Percentiles rank a stretch among this genome's conserved stretches.
phyloP scores from a whole-genome alignment of 2,888 invertebrate genomes.

The Protonemura montana region DNA sequence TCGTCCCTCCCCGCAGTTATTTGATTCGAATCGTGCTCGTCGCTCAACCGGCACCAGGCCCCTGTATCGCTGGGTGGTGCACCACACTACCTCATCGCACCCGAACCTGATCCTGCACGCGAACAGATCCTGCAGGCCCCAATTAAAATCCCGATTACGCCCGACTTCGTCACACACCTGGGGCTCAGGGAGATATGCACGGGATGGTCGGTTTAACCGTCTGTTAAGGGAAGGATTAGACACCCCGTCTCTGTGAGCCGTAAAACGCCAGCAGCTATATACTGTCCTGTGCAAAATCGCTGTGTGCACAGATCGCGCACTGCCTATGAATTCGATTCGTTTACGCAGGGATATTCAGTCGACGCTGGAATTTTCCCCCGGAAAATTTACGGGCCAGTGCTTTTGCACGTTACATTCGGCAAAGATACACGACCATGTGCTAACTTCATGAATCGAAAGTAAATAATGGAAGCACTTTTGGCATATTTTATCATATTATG shows the following conservation, averaged over 20 bases:
- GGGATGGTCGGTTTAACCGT: background rate
- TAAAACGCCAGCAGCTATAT: background rate
- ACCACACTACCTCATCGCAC: background rate
- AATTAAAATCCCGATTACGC: conserved; percentile 31
- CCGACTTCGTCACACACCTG: background rate
- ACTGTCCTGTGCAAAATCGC: background rate
- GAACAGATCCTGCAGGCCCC: conserved; percentile 1
- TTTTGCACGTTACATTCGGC: too few species aligned
- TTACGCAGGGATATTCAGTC: background rate
- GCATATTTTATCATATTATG: too few species aligned
- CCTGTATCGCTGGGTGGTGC: too few species aligned
- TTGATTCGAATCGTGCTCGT: background rate
- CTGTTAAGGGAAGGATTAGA: background rate
- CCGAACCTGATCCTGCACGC: background rate
- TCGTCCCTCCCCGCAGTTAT: background rate
- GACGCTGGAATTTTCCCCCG: background rate
- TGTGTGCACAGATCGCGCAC: background rate
- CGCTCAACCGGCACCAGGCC: too few species aligned
- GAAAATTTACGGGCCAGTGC: too few species aligned
- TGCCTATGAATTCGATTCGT: background rate
- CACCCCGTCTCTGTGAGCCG: background rate
- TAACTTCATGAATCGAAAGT: too few species aligned
- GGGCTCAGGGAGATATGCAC: background rate
- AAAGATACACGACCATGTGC: too few species aligned
- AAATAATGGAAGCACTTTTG: too few species aligned